These are phyloP conservation scores for Creontiades dilutus DNA, from an alignment of 2,888 invertebrate species.

Conservation along the genomic window DNA sequence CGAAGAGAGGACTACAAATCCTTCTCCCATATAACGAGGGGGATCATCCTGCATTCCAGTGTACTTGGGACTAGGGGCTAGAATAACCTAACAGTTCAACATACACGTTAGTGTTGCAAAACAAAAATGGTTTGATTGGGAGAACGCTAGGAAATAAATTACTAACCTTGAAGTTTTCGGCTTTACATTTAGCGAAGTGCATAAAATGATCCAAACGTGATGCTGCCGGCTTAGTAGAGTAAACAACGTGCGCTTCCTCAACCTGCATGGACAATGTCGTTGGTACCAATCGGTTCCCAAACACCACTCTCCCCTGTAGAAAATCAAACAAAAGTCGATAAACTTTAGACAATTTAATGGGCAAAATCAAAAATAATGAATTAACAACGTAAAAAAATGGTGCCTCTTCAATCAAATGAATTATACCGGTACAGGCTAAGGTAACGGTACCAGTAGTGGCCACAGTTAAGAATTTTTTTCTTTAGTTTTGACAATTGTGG, in stretches of 20 bases:
- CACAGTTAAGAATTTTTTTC: too few relatives aligned
- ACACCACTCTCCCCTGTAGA: constrained; percentile 90
- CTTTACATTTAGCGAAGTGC: constrained; percentile 96
- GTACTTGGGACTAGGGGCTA: constrained; percentile 97
- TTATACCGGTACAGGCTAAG: too few relatives aligned
- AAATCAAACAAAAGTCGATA: background rate
- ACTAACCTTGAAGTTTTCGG: constrained; percentile 91
- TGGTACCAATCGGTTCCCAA: constrained; percentile 96
- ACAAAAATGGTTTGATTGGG: background rate
- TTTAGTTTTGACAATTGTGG: too few relatives aligned
- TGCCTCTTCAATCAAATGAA: too few relatives aligned
- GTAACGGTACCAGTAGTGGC: too few relatives aligned
- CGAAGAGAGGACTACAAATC: constrained; percentile 97
- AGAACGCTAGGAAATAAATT: background rate
- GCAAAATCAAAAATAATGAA: too few relatives aligned
- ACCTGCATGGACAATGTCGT: constrained; percentile 94
- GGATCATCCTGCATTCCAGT: constrained; percentile 96
- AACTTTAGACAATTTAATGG: too few relatives aligned
- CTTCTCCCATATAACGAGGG: constrained; percentile 98
- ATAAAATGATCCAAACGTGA: constrained; percentile 95
- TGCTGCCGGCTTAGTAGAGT: constrained; percentile 96
- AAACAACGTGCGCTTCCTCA: constrained; percentile 96
- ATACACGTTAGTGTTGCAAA: background rate
- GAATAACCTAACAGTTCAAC: constrained; percentile 83
- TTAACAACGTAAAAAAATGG: too few relatives aligned